A percentile compares a stretch with the other conserved stretches of the same genome.
Conservation (phyloP, 1,140 invertebrate genomes). For the Pseudomyrmex dendroicus region DNA sequence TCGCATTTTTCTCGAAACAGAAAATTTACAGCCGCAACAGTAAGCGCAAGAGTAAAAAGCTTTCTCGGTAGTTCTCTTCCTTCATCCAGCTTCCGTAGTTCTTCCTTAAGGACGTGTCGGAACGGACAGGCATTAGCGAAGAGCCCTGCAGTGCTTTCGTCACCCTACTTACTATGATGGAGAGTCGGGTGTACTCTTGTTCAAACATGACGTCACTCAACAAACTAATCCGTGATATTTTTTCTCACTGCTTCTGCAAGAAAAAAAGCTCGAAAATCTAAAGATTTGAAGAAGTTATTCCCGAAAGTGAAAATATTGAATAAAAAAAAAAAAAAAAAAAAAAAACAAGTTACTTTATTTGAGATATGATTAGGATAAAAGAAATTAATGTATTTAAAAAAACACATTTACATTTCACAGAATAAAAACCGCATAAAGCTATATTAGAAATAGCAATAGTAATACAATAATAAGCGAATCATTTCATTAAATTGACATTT, state of each 20-base stretch:
- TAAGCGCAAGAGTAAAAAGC: conserved; percentile 17
- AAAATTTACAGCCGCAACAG: conserved; percentile 32
- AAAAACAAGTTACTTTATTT: neutral
- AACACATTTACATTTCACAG: neutral
- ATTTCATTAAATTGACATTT: conserved; percentile 24
- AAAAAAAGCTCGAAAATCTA: neutral
- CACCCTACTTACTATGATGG: conserved; percentile 47
- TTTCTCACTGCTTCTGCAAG: neutral
- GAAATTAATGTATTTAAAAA: too few species aligned
- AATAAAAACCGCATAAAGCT: neutral
- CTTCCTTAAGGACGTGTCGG: conserved; percentile 39
- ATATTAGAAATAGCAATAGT: neutral
- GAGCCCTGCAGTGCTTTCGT: conserved; percentile 38
- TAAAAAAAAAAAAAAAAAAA: neutral
- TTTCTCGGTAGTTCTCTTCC: conserved; percentile 10
- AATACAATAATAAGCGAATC: neutral
- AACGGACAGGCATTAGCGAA: conserved; percentile 43
- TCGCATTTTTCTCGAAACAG: neutral
- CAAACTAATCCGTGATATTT: conserved; percentile 23
- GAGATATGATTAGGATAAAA: too few species aligned
- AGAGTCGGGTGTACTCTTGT: conserved; percentile 31
- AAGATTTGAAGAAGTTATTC: neutral
- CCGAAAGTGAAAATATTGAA: too few species aligned
- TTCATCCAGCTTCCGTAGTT: conserved; percentile 13
- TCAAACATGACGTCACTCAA: conserved; percentile 34